Base-by-base conservation (phyloP, 2,113 vertebrate species). In the Aepyceros melampus region DNA sequence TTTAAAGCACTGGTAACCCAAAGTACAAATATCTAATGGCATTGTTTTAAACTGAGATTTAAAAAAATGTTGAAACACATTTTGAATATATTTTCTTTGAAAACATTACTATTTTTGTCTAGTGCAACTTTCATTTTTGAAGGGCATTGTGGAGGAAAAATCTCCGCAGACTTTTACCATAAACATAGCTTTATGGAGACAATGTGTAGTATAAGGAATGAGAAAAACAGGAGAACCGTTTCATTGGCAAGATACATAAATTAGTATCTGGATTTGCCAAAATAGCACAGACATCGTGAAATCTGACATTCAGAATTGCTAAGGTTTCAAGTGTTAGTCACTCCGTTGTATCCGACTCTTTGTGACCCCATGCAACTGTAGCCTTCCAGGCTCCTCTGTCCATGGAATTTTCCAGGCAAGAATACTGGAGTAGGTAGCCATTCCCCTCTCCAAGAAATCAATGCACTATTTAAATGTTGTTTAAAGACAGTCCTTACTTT, bases 401-500 rank as follows among this genome's bases (percentile, higher is more conserved):
- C 36, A 7, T 43, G 36, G 36, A 76, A 76, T 43, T 14, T 76
- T 43, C 21, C 36, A 43, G 71, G 36, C 71, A 76, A 76, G 71
- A 43, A 43, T 76, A 76, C 36, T 76, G 36, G 71, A 76, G 21
- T 14, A 25, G 36, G 36, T 76, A 76, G 36, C 12, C 71, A 76
- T 76, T 43, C 36, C 21, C 10, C 43, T 43, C 71, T 74, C 71
- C 71, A 76, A 25, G 36, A 76, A 76, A 43, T 43, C 71, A 81
- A 84, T 83, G 81, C 15, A 79, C 81, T 96, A 85, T 64, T 96
- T 91, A 51, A 82, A 45, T 58, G 86, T 94, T 96, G 11, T 96
- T 98, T 97, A 98, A 98, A 98, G 91, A 98, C 94, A 96, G 56
- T 96, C 96, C 87, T 98, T 49, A 91, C 86, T 98, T 98, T 98